Evolutionary conservation across 2,888 invertebrate genomes (phyloP), one percentile per base, ranked within the genome.

Genomic region (Scaptomyza reducta): DNA sequence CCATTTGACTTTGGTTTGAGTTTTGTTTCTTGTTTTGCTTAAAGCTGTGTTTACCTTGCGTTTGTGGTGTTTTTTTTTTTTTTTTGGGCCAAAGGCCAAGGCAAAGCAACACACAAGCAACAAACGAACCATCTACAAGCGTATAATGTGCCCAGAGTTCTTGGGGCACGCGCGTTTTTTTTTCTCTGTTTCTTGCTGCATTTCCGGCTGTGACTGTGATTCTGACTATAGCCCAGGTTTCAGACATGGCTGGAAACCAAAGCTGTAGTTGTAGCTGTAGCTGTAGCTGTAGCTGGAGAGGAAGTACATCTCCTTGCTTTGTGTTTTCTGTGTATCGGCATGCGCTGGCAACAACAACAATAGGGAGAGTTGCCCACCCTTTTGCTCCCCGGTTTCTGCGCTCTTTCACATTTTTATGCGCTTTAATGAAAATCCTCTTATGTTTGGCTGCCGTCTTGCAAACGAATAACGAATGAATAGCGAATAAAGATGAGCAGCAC

Each of bases 381-480:
- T n/a, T n/a, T n/a, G n/a, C n/a, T n/a, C n/a, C n/a, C n/a, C n/a
- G n/a, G n/a, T n/a, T n/a, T n/a, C n/a, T n/a, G n/a, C n/a, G n/a
- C 35, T 13, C 2, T 44, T 45, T 54, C 57, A 71, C 50, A 69
- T 75, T 77, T 75, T 84, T 71, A 82, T 87, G 76, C 74, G 78
- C 79, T 73, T 74, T 87, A 87, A 87, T 85, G 87, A 87, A 83
- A 84, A 87, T 82, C 83, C 85, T 82, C 86, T 84, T 87, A 84
- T 65, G 85, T 55, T 59, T 31, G 31, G 61, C 68, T 66, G 66
- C 55, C 55, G 60, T 45, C 71, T 40, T 62, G 61, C 49, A 49
- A 42, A 49, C 45, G 66, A 31, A 53, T 14, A 57, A 29, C 57
- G 55, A 47, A 18, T 56, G 18, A 60, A 55, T 41, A 53, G 10